Evolutionary conservation across 2,888 invertebrate species (phyloP).

Genomic region (Macrophya alboannulata): DNA sequence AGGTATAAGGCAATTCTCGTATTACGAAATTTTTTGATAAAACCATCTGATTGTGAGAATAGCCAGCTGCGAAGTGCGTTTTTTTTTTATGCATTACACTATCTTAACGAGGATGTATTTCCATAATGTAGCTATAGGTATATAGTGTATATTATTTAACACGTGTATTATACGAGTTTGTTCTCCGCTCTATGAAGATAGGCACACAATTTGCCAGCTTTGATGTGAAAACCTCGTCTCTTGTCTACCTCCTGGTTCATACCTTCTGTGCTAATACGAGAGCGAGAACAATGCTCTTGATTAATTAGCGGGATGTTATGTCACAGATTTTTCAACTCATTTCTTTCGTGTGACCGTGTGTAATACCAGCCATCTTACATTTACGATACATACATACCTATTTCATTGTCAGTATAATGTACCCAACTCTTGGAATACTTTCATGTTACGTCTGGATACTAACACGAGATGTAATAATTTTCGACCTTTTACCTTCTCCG

Average conservation of each 20-base stretch:
- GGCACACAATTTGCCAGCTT: not conserved
- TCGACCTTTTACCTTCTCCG: constrained; percentile 50
- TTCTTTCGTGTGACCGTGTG: constrained; percentile 66
- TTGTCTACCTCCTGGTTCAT: not conserved
- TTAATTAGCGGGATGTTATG: constrained; percentile 79
- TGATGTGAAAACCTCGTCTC: constrained; percentile 27
- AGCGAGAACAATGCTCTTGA: constrained; percentile 74
- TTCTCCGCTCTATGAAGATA: no score
- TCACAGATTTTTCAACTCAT: constrained; percentile 74
- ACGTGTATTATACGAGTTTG: not conserved
- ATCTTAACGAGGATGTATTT: not conserved
- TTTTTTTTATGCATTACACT: constrained; percentile 26
- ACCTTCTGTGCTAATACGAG: constrained; percentile 65
- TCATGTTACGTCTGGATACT: not conserved
- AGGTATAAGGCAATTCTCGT: not conserved
- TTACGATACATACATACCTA: not conserved
- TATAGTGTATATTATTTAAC: not conserved
- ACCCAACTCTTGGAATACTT: constrained; percentile 16
- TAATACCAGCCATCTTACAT: constrained; percentile 42
- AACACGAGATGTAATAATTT: constrained; percentile 30
- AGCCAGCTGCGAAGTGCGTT: constrained; percentile 41
- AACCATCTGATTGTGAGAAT: constrained; percentile 22
- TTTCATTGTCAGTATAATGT: not conserved
- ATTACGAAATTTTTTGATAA: constrained; percentile 47
- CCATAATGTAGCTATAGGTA: not conserved